These are phyloP conservation scores for Mus caroli DNA, from an alignment of 2,797 vertebrate genomes.

Conservation along the genomic window DNA sequence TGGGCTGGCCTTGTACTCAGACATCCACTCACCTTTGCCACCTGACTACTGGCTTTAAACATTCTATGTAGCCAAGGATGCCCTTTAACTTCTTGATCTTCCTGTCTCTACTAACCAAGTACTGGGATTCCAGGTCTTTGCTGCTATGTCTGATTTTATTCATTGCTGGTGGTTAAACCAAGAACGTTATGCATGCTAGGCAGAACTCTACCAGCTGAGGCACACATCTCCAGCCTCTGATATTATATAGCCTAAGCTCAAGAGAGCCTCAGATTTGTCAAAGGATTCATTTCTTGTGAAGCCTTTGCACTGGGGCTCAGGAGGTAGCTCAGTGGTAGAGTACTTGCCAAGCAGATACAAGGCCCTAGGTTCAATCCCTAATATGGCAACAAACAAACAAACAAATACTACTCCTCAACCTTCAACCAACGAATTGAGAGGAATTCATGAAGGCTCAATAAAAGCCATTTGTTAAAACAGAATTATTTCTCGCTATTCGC, in stretches of 20 bases:
- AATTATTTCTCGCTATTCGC: neutral
- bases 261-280: neutral
- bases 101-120: neutral
- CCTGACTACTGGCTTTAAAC: neutral
- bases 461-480: slow-evolving; percentile 39
- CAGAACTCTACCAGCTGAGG: neutral
- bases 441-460: slow-evolving; percentile 3
- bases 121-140: neutral
- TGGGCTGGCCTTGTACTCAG: neutral
- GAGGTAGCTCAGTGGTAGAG: neutral
- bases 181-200: neutral
- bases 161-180: neutral
- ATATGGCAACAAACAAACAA: neutral
- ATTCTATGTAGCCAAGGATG: neutral
- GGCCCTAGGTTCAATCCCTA: neutral
- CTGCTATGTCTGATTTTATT: neutral
- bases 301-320: neutral
- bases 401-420: neutral
- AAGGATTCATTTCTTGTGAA: slow-evolving; percentile 2
- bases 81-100: neutral
- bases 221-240: neutral
- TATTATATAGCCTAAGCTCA: neutral
- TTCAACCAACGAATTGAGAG: neutral
- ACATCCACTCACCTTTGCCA: neutral
- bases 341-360: neutral